A percentile compares a stretch with the other conserved stretches of the same genome.
phyloP scores from a whole-genome alignment of 2,113 vertebrate genomes.

The Corynorhinus townsendii region DNA sequence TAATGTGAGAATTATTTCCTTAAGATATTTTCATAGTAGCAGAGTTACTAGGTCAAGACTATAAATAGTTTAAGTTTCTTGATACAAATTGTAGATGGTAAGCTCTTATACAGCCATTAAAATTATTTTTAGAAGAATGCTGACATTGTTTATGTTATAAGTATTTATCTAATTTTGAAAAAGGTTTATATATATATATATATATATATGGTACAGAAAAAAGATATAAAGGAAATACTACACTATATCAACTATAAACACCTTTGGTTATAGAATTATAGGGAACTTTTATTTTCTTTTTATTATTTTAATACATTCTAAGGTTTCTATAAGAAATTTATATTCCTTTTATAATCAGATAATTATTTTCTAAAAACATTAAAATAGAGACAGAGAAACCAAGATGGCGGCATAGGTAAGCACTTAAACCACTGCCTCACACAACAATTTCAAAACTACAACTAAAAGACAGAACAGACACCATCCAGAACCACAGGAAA shows the following conservation, averaged over 20 bases:
- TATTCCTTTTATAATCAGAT: slow-evolving; percentile 9
- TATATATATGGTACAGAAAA: neutral
- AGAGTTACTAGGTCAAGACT: neutral
- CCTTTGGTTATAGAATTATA: neutral
- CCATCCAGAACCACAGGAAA: no score
- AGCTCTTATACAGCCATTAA: neutral
- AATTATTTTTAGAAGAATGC: slow-evolving; percentile 14
- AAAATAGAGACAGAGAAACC: no score
- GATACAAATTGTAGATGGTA: neutral
- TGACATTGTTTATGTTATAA: neutral
- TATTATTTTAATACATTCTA: neutral
- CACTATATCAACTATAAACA: neutral
- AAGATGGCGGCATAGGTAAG: no score
- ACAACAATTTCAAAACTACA: no score
- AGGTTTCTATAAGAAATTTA: neutral
- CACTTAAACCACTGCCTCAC: no score
- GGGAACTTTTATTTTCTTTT: neutral
- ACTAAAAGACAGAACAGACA: no score
- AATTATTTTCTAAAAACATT: neutral
- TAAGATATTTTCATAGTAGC: neutral
- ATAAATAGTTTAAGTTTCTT: neutral
- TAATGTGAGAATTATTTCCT: neutral
- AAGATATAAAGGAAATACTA: neutral
- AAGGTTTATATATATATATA: neutral
- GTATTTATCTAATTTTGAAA: neutral